Conservation (phyloP, 2,113 vertebrate species). For the Perccottus glenii region DNA sequence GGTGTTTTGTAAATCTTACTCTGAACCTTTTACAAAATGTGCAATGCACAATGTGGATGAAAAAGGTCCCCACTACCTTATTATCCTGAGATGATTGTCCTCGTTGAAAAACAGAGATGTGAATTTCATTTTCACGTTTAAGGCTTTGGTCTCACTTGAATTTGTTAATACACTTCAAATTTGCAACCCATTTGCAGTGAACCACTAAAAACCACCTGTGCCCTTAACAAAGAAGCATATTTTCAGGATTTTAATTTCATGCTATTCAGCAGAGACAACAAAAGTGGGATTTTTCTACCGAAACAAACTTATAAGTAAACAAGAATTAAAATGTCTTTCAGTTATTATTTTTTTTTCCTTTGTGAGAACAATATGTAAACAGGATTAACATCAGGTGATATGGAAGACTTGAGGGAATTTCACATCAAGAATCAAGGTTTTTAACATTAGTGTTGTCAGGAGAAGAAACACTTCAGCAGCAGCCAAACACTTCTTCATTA, state of each 20-base stretch:
- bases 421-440: too few species aligned
- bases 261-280: background rate
- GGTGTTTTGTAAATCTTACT: too few species aligned
- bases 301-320: too few species aligned
- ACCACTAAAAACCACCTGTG: background rate
- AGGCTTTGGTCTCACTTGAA: background rate
- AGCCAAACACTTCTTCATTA: slow-evolving; percentile 16
- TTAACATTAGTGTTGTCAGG: too few species aligned
- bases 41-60: too few species aligned
- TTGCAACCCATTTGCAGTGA: background rate
- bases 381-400: slow-evolving; percentile 3
- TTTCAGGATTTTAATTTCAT: slow-evolving; percentile 2
- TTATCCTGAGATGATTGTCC: too few species aligned
- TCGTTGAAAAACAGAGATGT: background rate
- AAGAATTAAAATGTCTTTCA: too few species aligned
- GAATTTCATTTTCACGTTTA: background rate
- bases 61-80: too few species aligned
- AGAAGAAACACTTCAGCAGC: slow-evolving; percentile 7
- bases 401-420: background rate
- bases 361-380: background rate
- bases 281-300: too few species aligned
- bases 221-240: background rate
- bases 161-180: background rate
- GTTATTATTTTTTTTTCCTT: background rate
- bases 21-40: too few species aligned